These are phyloP conservation scores for zebrafish (Danio rerio) DNA, from an alignment of 2,113 vertebrate species.

Conservation along the genomic window GRCz12tu NC_133192.1:29275501-29276000, in stretches of 20 bases:
- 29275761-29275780: not conserved
- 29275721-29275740: not conserved
- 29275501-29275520: no score
- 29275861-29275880: not conserved
- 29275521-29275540: no score
- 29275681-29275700: no score
- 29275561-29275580: no score
- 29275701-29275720: no score
- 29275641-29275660: not conserved
- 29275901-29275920: not conserved
- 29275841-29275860: not conserved
- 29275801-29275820: not conserved
- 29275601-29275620: not conserved
- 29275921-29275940: not conserved
- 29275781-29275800: not conserved
- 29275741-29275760: not conserved
- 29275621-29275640: not conserved
- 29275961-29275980: not conserved
- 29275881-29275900: not conserved
- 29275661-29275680: not conserved
- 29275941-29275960: not conserved
- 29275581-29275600: no score
- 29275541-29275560: no score
- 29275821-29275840: not conserved
- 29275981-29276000: not conserved